phyloP scores from a whole-genome alignment of 2,888 invertebrate genomes.

The Acleris sparsana region DNA sequence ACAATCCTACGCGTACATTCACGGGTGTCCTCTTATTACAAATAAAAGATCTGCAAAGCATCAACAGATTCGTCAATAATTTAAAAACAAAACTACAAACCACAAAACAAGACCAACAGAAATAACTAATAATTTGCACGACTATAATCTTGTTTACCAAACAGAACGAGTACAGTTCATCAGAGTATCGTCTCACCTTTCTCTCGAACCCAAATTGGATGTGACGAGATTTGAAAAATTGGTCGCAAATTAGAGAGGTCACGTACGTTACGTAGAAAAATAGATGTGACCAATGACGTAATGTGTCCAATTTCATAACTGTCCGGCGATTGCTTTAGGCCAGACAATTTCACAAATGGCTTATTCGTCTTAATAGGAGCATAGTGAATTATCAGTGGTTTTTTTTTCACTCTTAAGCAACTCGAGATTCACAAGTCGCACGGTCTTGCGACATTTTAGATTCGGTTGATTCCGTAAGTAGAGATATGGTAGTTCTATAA shows the following conservation, averaged over 20 bases:
- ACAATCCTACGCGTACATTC: too few species aligned
- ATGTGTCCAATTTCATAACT: conserved; percentile 60
- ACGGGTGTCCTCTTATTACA: too few species aligned
- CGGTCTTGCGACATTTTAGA: conserved; percentile 72
- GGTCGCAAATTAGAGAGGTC: conserved; percentile 57
- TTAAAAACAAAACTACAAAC: background rate
- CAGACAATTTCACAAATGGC: conserved; percentile 74
- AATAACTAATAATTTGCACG: background rate
- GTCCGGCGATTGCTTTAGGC: conserved; percentile 67
- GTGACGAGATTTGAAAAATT: conserved; percentile 29
- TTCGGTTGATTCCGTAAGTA: conserved; percentile 64
- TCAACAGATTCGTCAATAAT: too few species aligned
- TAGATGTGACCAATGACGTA: conserved; percentile 64
- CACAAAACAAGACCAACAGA: background rate
- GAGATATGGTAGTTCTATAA: conserved; percentile 72
- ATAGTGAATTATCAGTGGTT: conserved; percentile 65
- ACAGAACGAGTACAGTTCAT: too few species aligned
- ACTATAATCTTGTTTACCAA: too few species aligned
- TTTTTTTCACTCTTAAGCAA: conserved; percentile 62
- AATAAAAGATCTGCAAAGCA: too few species aligned
- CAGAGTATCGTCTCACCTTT: conserved; percentile 9
- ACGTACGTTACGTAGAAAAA: conserved; percentile 56
- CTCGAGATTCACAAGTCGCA: conserved; percentile 64
- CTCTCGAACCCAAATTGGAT: conserved; percentile 10
- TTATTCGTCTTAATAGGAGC: conserved; percentile 65